Base-by-base conservation (phyloP, 2,888 invertebrate species). In the Tachina fera region DNA sequence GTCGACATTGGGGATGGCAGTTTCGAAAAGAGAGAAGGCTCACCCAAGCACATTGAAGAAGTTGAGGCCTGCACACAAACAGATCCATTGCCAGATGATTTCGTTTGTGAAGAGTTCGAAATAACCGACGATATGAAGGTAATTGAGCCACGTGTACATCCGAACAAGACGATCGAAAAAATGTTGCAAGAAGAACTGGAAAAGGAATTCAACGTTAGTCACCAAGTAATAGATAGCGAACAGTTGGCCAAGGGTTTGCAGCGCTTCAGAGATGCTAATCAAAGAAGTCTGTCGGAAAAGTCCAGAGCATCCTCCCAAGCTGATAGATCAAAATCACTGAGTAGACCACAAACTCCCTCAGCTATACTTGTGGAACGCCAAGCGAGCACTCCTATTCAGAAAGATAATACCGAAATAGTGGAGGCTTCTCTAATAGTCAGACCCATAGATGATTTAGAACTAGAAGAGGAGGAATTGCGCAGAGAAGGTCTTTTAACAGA, bases 61-160 rank as follows among this genome's bases (percentile, higher is more conserved):
- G 95, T 95, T 39, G 96, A 96, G 90, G 96, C 96, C 8, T 97
- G 96, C 0, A 97, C 96, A 1, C 97, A 97, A 93, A 97, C 97
- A 0, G 97, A 97, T 92, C 97, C 97, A 0, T 91, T 97, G 60
- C 96, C 96, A 0, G 96, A 97, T 88, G 97, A 96, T 88, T 95
- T 96, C 81, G 94, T 95, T 87, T 95, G 95, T 90, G 96, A 96
- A 89, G 93, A 93, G 49, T 92, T 93, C 61, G 92, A 93, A 87
- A 92, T 92, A 63, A 92, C 92, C 4, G 92, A 91, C 45, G 92
- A 93, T 58, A 92, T 92, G 92, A 91, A 91, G 67, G 87, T 92
- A 22, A 92, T 93, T 16, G 92, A 92, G 51, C 93, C 93, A 0
- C 89, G 92, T 43, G 89, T 91, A 45, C 75, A 77, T 47, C 22